A percentile compares a stretch with the other conserved stretches of the same genome.
phyloP scores from a whole-genome alignment of 1,140 invertebrate genomes.

The Drosophila seguyi region DNA sequence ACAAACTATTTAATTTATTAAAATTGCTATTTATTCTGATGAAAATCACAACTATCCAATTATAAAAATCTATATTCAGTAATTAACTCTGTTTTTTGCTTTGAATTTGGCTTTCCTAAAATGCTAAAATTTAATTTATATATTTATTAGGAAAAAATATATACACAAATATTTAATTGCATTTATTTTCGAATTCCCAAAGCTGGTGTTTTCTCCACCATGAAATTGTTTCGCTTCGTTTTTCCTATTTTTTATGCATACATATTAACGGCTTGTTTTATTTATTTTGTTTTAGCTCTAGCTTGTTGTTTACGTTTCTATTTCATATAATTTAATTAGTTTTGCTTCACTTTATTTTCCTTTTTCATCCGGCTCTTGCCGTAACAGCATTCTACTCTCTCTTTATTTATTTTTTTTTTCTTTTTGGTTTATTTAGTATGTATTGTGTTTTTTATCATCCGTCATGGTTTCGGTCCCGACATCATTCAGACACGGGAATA shows the following conservation, averaged over 20 bases:
- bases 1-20: neutral
- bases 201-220: conserved; percentile 22
- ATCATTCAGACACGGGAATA: conserved; percentile 12
- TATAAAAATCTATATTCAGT: neutral
- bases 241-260: conserved; percentile 54
- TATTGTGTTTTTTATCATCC: conserved; percentile 6
- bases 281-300: conserved; percentile 50
- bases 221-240: conserved; percentile 57
- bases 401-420: neutral
- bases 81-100: neutral
- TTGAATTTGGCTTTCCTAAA: neutral
- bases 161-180: conserved; percentile 41
- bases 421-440: neutral
- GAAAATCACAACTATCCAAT: neutral
- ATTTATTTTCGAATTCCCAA: conserved; percentile 21
- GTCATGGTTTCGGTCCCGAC: conserved; percentile 20
- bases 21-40: neutral
- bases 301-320: conserved; percentile 66
- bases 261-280: conserved; percentile 60
- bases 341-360: conserved; percentile 66
- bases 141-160: conserved; percentile 50
- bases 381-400: neutral
- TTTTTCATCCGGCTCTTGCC: conserved; percentile 19
- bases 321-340: conserved; percentile 80
- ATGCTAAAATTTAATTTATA: conserved; percentile 28